phyloP scores from a whole-genome alignment of 2,113 vertebrate genomes.

The Hypanus sabinus region DNA sequence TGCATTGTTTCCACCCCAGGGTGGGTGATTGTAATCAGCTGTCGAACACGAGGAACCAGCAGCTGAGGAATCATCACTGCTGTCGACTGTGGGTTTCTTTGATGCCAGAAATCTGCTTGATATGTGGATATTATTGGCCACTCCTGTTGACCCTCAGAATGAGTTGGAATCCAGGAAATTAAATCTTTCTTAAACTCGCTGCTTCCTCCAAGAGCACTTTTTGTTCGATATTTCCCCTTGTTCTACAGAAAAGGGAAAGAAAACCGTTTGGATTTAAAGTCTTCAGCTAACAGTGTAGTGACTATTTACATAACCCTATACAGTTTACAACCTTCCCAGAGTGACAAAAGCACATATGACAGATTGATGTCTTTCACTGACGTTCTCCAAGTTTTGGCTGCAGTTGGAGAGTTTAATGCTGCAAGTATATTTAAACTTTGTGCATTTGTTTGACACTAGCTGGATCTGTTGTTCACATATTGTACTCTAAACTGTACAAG shows the following conservation, averaged over 20 bases:
- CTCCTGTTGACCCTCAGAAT: constrained; percentile 45
- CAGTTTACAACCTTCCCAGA: not conserved
- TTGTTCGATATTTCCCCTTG: constrained; percentile 48
- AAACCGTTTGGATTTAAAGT: not conserved
- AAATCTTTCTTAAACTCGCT: constrained; percentile 43
- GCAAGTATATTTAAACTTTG: not conserved
- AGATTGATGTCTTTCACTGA: not conserved
- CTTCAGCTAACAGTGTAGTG: not conserved
- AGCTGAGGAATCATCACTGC: constrained; percentile 42
- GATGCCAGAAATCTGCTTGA: constrained; percentile 42
- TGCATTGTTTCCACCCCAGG: not conserved
- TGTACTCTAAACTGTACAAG: not conserved
- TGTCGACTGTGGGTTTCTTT: constrained; percentile 3
- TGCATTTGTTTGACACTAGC: not conserved
- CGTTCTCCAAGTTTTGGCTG: not conserved
- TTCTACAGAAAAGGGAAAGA: constrained; percentile 43
- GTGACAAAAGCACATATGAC: not conserved
- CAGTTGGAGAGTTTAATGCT: not conserved
- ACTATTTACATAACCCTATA: not conserved
- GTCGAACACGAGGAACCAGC: constrained; percentile 43
- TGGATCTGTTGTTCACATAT: not conserved
- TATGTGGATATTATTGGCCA: constrained; percentile 50
- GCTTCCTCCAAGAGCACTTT: constrained; percentile 43
- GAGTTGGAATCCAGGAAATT: constrained; percentile 48
- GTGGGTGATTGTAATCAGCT: not conserved